phyloP scores from a whole-genome alignment of 2,113 vertebrate species.

The Larimichthys crocea region DNA sequence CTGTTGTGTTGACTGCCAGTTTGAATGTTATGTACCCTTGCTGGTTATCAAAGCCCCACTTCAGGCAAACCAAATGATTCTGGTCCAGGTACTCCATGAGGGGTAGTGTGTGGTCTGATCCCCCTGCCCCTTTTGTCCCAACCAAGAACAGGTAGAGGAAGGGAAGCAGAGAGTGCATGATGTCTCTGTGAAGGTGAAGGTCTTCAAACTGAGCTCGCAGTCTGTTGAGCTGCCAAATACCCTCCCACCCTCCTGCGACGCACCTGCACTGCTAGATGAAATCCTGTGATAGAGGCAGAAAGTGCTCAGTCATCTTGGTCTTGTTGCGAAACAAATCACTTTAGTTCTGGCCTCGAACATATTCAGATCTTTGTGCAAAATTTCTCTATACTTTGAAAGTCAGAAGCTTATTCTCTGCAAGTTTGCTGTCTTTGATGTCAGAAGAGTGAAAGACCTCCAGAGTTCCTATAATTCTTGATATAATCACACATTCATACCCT shows the following conservation, averaged over 20 bases:
- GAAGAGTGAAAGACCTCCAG: not conserved
- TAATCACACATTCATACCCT: not conserved
- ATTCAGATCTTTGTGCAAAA: not conserved
- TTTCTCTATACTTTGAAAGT: not conserved
- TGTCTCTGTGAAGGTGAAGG: slow-evolving; percentile 20
- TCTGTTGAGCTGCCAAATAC: slow-evolving; percentile 11
- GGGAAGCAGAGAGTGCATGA: slow-evolving; percentile 53
- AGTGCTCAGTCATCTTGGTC: slow-evolving; percentile 42
- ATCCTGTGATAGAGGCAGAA: slow-evolving; percentile 37
- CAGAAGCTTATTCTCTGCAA: not conserved
- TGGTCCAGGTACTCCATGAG: slow-evolving; percentile 83
- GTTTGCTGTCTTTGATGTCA: not conserved
- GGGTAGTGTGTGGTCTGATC: slow-evolving; percentile 46
- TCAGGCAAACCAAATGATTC: slow-evolving; percentile 62
- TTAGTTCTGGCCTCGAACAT: not conserved
- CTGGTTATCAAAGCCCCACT: slow-evolving; percentile 81
- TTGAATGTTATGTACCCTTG: slow-evolving; percentile 81
- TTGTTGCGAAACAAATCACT: not conserved
- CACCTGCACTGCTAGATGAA: slow-evolving; percentile 64
- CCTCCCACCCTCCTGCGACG: slow-evolving; percentile 45
- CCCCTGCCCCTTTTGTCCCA: slow-evolving; percentile 8
- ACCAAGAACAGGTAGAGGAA: slow-evolving; percentile 56
- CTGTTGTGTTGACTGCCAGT: slow-evolving; percentile 79
- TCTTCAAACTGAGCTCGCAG: slow-evolving; percentile 46
- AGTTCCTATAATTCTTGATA: not conserved